Percentiles rank a stretch among this genome's conserved stretches.
phyloP scores from a whole-genome alignment of 2,113 vertebrate species.

The Rattus norvegicus region DNA sequence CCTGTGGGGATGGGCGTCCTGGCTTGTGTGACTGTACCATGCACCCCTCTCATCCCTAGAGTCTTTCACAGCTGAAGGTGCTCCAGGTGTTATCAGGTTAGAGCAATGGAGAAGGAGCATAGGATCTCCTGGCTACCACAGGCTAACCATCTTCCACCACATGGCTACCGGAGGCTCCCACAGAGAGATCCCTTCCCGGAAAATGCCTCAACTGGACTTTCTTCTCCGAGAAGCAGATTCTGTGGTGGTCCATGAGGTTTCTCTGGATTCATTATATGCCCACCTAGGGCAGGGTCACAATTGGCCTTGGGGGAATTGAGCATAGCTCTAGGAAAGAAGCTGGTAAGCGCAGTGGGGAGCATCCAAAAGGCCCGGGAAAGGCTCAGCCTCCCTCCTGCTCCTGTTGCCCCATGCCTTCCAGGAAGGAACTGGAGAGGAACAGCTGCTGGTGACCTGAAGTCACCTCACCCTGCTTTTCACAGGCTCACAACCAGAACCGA shows the following conservation, averaged over 20 bases:
- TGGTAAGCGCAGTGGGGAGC: background rate
- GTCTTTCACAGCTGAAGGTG: background rate
- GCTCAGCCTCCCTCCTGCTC: background rate
- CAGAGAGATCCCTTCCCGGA: too few relatives aligned
- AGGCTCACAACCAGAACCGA: background rate
- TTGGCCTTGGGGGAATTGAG: background rate
- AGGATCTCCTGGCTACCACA: background rate
- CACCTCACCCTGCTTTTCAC: background rate
- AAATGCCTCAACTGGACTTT: background rate
- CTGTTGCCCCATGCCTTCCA: too few relatives aligned
- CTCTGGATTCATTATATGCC: background rate
- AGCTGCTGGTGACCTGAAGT: background rate
- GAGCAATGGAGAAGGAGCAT: too few relatives aligned
- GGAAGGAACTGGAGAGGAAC: background rate
- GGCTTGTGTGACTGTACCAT: background rate
- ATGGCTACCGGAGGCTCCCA: too few relatives aligned
- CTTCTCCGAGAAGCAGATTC: background rate
- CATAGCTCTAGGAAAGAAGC: too few relatives aligned
- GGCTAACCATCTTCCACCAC: too few relatives aligned
- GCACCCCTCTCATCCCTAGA: background rate
- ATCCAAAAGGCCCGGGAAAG: background rate
- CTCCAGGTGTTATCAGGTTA: background rate
- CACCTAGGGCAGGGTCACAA: background rate
- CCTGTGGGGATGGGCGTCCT: background rate
- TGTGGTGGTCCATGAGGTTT: background rate